Base-by-base conservation (phyloP, 2,113 vertebrate species). In the Heterotis niloticus region DNA sequence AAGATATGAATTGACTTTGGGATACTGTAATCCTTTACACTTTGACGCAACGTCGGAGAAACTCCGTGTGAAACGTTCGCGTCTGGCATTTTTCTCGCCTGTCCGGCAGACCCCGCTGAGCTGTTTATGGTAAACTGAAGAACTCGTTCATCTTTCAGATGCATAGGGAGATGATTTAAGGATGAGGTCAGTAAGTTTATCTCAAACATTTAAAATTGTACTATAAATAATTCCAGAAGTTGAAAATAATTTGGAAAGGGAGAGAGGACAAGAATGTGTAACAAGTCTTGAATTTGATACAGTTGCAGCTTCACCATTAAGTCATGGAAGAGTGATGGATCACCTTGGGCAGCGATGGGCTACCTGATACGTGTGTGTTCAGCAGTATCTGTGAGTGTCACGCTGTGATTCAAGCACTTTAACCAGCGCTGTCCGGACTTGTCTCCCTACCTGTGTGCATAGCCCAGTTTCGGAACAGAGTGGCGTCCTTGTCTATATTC, bases 391-490 rank as follows among this genome's bases (percentile, higher is more conserved):
- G 56, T 72, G 64, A 75, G 66, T 67, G 68, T 81, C 26, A 57
- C 56, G 28, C 67, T 56, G 78, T 80, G 77, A 79, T 69, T 65
- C 60, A 28, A 80, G 34, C 74, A 44, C 77, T 23, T n/a, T 75
- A 71, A 78, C 77, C 66, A 13, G 28, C 60, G 73, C 44, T 77
- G 85, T 69, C 76, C 80, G 66, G 81, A 78, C 85, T 80, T 82
- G 85, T 59, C 28, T 68, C 52, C 75, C 78, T 76, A 89, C 88
- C 92, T 65, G 93, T 94, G 85, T 94, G 91, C 82, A 92, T 88
- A 18, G 93, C 92, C 93, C 93, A 94, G 76, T 90, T 93, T 85
- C 91, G 86, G 85, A 94, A 94, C 72, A 94, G 90, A n/a, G 90
- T 90, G 26, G 93, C 93, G 84, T 93, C 93, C 77, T 86, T 84